Evolutionary conservation across 2,113 vertebrate genomes (phyloP), one percentile per base, ranked within the genome.

Genomic region (Gopherus flavomarginatus): DNA sequence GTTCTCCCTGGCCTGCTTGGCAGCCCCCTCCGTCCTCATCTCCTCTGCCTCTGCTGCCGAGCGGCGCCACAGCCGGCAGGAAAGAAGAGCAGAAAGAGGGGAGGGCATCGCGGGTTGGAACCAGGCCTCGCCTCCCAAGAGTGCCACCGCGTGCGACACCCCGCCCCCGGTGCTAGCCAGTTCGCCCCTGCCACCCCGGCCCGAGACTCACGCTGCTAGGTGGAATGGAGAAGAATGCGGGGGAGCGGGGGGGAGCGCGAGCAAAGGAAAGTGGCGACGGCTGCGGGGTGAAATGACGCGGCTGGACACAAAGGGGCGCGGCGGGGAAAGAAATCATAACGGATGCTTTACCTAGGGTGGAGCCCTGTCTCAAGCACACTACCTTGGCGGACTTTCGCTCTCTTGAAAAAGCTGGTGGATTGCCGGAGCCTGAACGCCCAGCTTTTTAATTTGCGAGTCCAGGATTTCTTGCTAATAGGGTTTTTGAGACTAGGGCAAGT

Each of bases 401-500:
- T 99, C 99, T 99, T 99, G 99, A 99, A 99, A 98, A 99, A 99
- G 99, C 98, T 99, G 98, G 98, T 97, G 98, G 99, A 99, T 98
- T 99, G 99, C 98, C 98, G 99, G 98, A 99, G 99, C 99, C 99
- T 99, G 99, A 98, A 99, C 94, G 99, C 99, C 99, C 99, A 99
- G 99, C 99, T 99, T 99, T 99, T 99, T 98, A 99, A 99, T 99
- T 99, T 99, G 98, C 98, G 99, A 98, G 98, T 99, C 99, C 99
- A 99, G 98, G 99, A 99, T 99, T 99, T 99, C 99, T 99, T 99
- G 99, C 99, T 99, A 99, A 99, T 99, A 97, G 99, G 99, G 98
- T 99, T 99, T 99, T 98, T 99, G 99, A 99, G 99, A 99, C 98
- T 99, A 99, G 99, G 99, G 99, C 99, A 99, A 99, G 99, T 99